Percentiles rank a stretch among this genome's conserved stretches.
These are phyloP conservation scores for Lycaon pictus DNA, from an alignment of 2,113 vertebrate genomes.

Conservation along the genomic window DNA sequence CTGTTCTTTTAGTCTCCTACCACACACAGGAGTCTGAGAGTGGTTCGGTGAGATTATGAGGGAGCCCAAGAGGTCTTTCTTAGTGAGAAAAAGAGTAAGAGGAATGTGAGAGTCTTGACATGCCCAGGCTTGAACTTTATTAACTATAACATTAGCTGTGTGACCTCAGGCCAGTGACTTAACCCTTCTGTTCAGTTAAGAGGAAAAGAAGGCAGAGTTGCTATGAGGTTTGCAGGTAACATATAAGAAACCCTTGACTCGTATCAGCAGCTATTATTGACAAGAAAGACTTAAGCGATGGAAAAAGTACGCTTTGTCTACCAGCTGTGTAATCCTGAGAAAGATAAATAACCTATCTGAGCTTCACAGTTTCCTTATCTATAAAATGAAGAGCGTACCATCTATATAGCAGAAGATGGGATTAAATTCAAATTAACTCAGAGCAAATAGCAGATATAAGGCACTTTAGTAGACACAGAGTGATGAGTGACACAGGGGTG, in stretches of 20 bases:
- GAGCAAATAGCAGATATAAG: not conserved
- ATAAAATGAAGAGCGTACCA: not conserved
- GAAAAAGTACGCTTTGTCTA: not conserved
- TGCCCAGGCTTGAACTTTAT: not conserved
- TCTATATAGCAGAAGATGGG: not conserved
- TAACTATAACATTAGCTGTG: not conserved
- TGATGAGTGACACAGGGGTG: not conserved
- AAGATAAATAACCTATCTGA: constrained; percentile 4
- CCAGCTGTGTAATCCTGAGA: not conserved
- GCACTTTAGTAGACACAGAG: not conserved
- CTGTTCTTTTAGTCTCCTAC: not conserved
- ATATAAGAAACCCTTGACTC: not conserved
- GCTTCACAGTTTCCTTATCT: not conserved
- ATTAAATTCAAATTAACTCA: not conserved
- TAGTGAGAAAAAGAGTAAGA: not conserved
- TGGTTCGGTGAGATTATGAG: not conserved
- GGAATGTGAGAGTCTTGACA: not conserved
- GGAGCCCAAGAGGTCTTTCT: not conserved
- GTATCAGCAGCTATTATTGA: not conserved
- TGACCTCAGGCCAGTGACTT: not conserved
- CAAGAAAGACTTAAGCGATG: not conserved
- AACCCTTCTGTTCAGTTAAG: constrained; percentile 43
- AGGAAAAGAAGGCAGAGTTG: not conserved
- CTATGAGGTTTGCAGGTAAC: not conserved
- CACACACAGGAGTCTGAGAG: not conserved